Evolutionary conservation across 1,140 invertebrate genomes (phyloP).

Genomic region (Stratiolaelaps scimitus): DNA sequence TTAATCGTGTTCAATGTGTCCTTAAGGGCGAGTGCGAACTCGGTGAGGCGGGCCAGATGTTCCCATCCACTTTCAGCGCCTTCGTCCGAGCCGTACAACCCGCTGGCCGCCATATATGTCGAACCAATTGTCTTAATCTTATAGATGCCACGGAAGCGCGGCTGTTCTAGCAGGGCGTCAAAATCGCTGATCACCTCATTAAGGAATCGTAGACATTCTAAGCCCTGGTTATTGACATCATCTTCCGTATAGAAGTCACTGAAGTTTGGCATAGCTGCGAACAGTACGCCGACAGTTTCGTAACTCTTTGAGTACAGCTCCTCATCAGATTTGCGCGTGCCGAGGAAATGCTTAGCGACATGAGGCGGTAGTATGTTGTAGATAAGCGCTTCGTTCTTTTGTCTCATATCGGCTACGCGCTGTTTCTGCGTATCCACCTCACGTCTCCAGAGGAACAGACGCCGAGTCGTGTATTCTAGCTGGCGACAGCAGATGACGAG

Average conservation of each 20-base stretch:
- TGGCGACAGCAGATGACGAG: conserved; percentile 39
- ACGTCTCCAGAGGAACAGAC: conserved; percentile 58
- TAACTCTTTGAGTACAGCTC: conserved; percentile 87
- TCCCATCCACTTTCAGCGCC: conserved; percentile 60
- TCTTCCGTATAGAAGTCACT: conserved; percentile 89
- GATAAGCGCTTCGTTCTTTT: conserved; percentile 77
- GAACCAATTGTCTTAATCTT: conserved; percentile 97
- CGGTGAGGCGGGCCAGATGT: conserved; percentile 67
- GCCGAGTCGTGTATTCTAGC: conserved; percentile 62
- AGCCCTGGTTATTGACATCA: conserved; percentile 85
- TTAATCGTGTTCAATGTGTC: conserved; percentile 76
- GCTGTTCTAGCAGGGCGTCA: conserved; percentile 71
- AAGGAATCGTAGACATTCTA: conserved; percentile 85
- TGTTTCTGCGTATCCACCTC: conserved; percentile 66
- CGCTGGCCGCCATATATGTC: conserved; percentile 93
- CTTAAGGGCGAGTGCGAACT: conserved; percentile 78
- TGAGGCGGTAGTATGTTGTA: conserved; percentile 58
- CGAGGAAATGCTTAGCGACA: conserved; percentile 78
- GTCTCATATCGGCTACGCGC: conserved; percentile 59
- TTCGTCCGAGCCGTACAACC: conserved; percentile 57
- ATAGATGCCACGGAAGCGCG: conserved; percentile 68
- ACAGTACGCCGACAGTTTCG: conserved; percentile 76
- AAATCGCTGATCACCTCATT: conserved; percentile 98
- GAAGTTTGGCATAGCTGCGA: conserved; percentile 90
- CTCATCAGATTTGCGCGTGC: conserved; percentile 44